phyloP scores from a whole-genome alignment of 2,888 invertebrate genomes.

The Eupithecia vulgata region DNA sequence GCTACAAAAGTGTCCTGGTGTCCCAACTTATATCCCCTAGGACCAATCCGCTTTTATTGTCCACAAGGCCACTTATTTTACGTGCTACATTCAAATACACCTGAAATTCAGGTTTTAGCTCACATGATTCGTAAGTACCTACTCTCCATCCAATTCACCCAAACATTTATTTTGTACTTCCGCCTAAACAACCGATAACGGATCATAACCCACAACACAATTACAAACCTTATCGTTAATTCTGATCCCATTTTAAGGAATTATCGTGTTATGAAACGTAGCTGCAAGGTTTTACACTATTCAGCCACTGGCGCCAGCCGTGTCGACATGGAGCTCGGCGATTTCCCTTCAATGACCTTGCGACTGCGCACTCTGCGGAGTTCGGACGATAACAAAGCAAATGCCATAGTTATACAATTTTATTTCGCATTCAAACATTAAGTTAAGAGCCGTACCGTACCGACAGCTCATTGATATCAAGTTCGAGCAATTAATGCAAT shows the following conservation, averaged over 20 bases:
- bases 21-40: slow-evolving; percentile 67
- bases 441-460: slow-evolving; percentile 43
- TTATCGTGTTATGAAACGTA: slow-evolving; percentile 67
- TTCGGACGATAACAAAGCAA: slow-evolving; percentile 64
- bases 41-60: slow-evolving; percentile 57
- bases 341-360: slow-evolving; percentile 83
- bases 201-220: slow-evolving; percentile 15
- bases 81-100: slow-evolving; percentile 45
- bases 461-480: slow-evolving; percentile 47
- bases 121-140: slow-evolving; percentile 16
- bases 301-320: slow-evolving; percentile 55
- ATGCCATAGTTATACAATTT: slow-evolving; percentile 29
- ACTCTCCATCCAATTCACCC: slow-evolving; percentile 17
- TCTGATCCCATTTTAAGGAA: slow-evolving; percentile 56
- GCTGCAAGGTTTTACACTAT: slow-evolving; percentile 69
- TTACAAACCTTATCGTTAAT: slow-evolving; percentile 8
- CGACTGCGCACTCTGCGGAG: slow-evolving; percentile 60
- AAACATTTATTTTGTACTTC: slow-evolving; percentile 28
- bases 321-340: slow-evolving; percentile 72
- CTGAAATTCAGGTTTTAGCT: slow-evolving; percentile 25
- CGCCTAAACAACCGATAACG: slow-evolving; percentile 29
- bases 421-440: slow-evolving; percentile 44
- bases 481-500: slow-evolving; percentile 50
- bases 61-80: slow-evolving; percentile 45
- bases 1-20: slow-evolving; percentile 58